Base-by-base conservation (phyloP, 2,888 invertebrate genomes). In the Pammene aurita region DNA sequence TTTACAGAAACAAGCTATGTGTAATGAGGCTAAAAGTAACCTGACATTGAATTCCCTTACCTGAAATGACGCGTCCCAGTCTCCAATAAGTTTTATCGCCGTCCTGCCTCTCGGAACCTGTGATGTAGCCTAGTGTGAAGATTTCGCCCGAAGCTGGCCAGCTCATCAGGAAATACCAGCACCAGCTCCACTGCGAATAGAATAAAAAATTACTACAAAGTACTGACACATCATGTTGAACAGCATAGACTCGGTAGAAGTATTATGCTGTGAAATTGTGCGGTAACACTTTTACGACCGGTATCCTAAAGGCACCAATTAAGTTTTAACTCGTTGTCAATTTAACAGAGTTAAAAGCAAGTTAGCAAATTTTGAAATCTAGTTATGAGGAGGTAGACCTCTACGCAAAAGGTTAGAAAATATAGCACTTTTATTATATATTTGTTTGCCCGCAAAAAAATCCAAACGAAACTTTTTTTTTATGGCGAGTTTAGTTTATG, bases 41-140 rank as follows among this genome's bases (percentile, higher is more conserved):
- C 44, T 68, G 63, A 58, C 68, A 68, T 64, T 68, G 68, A 58
- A 68, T 48, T 48, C 14, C 16, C 4, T 18, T 76, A 87, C 93
- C 93, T 76, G 94, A 94, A 69, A 94, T 93, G 42, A 94, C 94
- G 71, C 93, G 88, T 67, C 94, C 94, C 10, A 97, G 98, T 72
- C 96, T 94, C 67, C 95, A 94, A 84, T 98, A 98, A 84, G 95
- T 96, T 76, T 94, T 92, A 89, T 97, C 96, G 18, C 96, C 96
- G 18, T 95, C 94, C 70, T 94, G 93, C 72, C 97, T 93, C 81
- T 96, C 95, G 11, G 97, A 96, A 5, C 97, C 97, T 1, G 97
- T 97, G 74, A 97, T 90, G 86, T 97, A 97, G 60, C 97, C 97
- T 72, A 97, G 91, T 18, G 94, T 96, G 84, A 96, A 96, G 60